Base-by-base conservation (phyloP, 2,888 invertebrate genomes). In the Eupithecia vulgata region DNA sequence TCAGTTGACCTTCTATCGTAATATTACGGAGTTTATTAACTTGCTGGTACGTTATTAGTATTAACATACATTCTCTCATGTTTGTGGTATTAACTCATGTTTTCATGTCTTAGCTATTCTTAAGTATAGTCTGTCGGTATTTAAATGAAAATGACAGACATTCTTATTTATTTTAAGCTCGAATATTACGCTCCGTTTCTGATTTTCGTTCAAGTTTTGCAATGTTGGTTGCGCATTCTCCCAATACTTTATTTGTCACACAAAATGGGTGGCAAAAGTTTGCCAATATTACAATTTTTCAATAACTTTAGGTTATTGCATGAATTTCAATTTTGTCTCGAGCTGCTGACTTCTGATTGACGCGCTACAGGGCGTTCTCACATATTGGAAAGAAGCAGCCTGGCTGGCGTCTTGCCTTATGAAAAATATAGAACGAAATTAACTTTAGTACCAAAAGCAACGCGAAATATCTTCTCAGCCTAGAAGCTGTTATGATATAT, bases 291-390 rank as follows among this genome's bases (percentile, higher is more conserved):
- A 61, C 30, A 61, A 61, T 61, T 34, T 12, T 57, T 57, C 57
- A 57, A 57, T 52, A 57, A 25, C 25, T 25, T 57, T 57, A 35
- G 35, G 42, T 40, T 66, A 42, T 66, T 45, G 25, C 40, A 66
- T 8, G 42, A 45, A 76, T 74, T 77, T 71, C 70, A 76, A 76
- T 78, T 77, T 73, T 70, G 74, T 72, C 73, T 71, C 70, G 59
- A 64, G 34, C 37, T 59, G 59, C 67, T 71, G 45, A 67, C 42
- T 52, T 48, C 52, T n/a, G 62, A 65, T 67, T 64, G 74, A 70
- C 65, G 70, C 21, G 68, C 62, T 73, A 74, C 67, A 70, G 48
- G 52, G 67, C 42, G 48, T 71, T 76, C 52, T 70, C 70, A 71
- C 42, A 70, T 76, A 73, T 71, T 71, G 57, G 68, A 70, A 40